Evolutionary conservation across 2,888 invertebrate genomes (phyloP), one percentile per base, ranked within the genome.

Genomic region (Eupithecia dodoneata): DNA sequence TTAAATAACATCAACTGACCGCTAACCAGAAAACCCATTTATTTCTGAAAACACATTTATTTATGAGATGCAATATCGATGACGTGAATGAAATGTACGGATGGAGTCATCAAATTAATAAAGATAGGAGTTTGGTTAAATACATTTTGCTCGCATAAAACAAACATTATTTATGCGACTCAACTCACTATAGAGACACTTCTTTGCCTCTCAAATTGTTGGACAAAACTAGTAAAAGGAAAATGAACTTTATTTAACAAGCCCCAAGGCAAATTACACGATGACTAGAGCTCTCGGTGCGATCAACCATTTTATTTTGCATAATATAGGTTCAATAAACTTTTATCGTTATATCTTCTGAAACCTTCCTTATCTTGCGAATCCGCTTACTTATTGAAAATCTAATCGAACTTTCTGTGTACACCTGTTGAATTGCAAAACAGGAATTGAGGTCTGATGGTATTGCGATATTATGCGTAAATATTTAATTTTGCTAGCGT

Each of bases 241-340:
- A 88, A 89, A 88, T 87, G 84, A 87, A 87, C 83, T 70, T 47
- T 84, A 81, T 86, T 87, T 84, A 84, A 80, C 78, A 77, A 80
- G 81, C 80, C 81, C 81, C 80, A 73, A 30, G 70, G 71, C 77
- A 83, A 85, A 85, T 83, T 83, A 83, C 84, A 80, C 81, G 83
- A 84, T 80, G 81, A 84, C 82, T 84, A 83, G 82, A 82, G 84
- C 82, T 83, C 80, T 83, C 83, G 76, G 83, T 77, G 82, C 84
- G 85, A 88, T 88, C 85, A 86, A 88, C 84, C 86, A 83, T 88
- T 88, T 87, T 87, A 87, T 87, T 87, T 87, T 84, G 85, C 87
- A 87, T 87, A 85, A 84, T 85, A 87, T 84, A 83, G 86, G 86
- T 83, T 83, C 85, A 87, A 85, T 87, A 87, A 87, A 87, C 82